These are phyloP conservation scores for Drosophila sulfurigaster DNA, from an alignment of 1,140 invertebrate genomes.

Conservation along the genomic window DNA sequence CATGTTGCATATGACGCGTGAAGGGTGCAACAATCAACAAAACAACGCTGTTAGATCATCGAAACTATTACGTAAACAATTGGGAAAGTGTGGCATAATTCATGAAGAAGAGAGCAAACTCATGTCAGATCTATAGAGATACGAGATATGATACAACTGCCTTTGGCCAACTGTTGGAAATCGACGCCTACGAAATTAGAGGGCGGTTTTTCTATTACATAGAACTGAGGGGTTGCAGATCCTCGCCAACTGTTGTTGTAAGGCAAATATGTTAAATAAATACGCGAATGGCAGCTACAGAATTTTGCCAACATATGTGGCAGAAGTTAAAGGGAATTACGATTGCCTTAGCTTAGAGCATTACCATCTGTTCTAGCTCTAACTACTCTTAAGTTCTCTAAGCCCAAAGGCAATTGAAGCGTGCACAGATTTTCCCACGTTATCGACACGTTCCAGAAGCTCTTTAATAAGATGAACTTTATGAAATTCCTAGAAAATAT, in stretches of 20 bases:
- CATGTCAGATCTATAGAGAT: constrained; percentile 30
- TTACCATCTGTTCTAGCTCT: neutral
- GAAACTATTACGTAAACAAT: constrained; percentile 64
- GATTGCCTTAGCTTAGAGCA: neutral
- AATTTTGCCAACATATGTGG: constrained; percentile 65
- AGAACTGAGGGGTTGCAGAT: neutral
- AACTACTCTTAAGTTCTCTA: constrained; percentile 6
- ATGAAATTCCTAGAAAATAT: constrained; percentile 5
- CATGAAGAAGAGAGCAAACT: constrained; percentile 57
- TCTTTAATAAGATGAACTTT: constrained; percentile 11
- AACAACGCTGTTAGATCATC: constrained; percentile 42
- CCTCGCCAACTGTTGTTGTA: constrained; percentile 53
- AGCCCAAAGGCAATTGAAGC: constrained; percentile 12
- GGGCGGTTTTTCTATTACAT: constrained; percentile 7
- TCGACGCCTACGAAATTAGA: constrained; percentile 14
- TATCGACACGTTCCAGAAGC: constrained; percentile 51
- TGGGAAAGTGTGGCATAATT: constrained; percentile 71
- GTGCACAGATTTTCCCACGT: constrained; percentile 40
- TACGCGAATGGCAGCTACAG: neutral
- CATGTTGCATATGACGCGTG: constrained; percentile 31
- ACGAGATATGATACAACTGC: constrained; percentile 7
- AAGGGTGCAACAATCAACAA: constrained; percentile 26
- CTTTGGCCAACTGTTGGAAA: constrained; percentile 22
- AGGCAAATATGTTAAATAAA: constrained; percentile 10
- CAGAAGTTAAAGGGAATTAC: constrained; percentile 27